Percentiles rank a stretch among this genome's conserved stretches.
Evolutionary conservation across 1,140 invertebrate genomes (phyloP).

Genomic region (Amyelois transitella): DNA sequence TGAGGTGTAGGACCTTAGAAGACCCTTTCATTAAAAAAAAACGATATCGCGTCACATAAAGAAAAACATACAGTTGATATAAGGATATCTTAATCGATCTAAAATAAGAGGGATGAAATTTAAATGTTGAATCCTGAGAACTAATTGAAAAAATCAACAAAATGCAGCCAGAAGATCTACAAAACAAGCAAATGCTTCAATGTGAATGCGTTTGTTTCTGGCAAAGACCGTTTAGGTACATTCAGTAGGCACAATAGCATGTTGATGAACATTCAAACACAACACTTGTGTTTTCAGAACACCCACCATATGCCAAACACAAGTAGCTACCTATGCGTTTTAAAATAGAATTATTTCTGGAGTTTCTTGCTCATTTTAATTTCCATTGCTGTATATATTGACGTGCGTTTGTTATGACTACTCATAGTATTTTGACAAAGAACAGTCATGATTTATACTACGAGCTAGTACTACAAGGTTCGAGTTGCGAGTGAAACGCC

Average conservation of each 20-base stretch:
- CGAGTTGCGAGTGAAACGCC: background rate
- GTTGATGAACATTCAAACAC: slow-evolving; percentile 44
- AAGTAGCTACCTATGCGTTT: too few relatives aligned
- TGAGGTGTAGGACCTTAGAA: too few relatives aligned
- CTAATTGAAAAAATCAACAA: slow-evolving; percentile 3
- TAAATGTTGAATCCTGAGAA: background rate
- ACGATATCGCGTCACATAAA: background rate
- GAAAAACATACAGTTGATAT: too few relatives aligned
- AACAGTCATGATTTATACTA: background rate
- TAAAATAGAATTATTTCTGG: too few relatives aligned
- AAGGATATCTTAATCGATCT: background rate
- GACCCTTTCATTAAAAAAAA: too few relatives aligned
- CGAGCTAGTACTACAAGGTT: background rate
- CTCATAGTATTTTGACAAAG: background rate
- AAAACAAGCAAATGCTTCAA: slow-evolving; percentile 51
- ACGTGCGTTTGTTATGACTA: background rate
- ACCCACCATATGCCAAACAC: background rate
- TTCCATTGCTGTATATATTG: background rate
- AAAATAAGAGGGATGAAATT: background rate
- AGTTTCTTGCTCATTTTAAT: too few relatives aligned
- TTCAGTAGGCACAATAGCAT: slow-evolving; percentile 51
- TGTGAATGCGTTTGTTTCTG: slow-evolving; percentile 49
- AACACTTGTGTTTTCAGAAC: slow-evolving; percentile 51
- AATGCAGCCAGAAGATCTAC: slow-evolving; percentile 9
- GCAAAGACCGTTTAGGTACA: slow-evolving; percentile 25